Evolutionary conservation across 2,113 vertebrate genomes (phyloP).

Genomic region (Phaethon lepturus): DNA sequence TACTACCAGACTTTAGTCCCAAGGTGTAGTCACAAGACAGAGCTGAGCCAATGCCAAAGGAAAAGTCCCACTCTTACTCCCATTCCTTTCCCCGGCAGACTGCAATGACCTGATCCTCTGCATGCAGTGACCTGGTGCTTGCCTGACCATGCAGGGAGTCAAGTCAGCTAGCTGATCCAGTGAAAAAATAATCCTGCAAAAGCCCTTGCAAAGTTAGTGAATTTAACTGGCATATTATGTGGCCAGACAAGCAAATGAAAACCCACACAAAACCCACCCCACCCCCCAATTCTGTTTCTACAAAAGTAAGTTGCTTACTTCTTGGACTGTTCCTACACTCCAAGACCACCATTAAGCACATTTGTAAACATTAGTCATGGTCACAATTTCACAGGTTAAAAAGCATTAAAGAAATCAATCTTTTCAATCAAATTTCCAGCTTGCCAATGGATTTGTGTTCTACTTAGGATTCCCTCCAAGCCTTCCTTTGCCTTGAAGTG

Average conservation of each 20-base stretch:
- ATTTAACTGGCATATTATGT: not conserved
- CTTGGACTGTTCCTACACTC: not conserved
- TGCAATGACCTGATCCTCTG: not conserved
- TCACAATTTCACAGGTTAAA: not conserved
- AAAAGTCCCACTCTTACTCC: not conserved
- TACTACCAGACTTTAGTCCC: not conserved
- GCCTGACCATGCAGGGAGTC: not conserved
- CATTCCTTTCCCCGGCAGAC: not conserved
- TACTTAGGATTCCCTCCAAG: rapidly evolving
- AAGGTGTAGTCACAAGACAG: not conserved
- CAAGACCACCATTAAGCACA: not conserved
- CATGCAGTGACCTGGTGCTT: not conserved
- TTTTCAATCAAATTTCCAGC: not conserved
- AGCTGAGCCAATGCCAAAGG: not conserved
- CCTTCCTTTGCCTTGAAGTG: not conserved
- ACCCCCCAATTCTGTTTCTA: not conserved
- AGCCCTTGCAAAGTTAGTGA: not conserved
- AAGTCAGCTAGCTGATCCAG: not conserved
- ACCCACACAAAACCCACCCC: rapidly evolving
- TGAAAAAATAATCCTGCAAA: not conserved
- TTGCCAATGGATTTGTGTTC: not conserved
- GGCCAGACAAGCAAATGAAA: not conserved
- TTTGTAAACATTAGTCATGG: not conserved
- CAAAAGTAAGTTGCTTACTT: not conserved
- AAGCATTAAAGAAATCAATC: not conserved